Evolutionary conservation across 2,113 vertebrate species (phyloP).

Genomic region (Vulpes vulpes): DNA sequence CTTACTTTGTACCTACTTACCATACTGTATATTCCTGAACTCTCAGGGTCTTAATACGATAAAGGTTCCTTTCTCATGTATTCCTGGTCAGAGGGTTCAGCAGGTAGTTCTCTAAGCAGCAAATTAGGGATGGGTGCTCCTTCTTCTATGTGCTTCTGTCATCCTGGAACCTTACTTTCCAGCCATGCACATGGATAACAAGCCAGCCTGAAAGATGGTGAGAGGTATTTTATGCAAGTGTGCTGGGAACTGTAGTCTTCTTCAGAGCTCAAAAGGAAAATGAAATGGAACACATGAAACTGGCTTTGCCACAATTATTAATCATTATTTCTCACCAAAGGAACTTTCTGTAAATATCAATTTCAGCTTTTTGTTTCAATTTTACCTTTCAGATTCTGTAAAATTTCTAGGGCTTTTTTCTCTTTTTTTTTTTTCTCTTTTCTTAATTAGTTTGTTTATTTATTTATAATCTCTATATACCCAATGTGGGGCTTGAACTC

Average conservation of each 20-base stretch:
- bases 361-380: slow-evolving; percentile 8
- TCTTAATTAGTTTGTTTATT: no score
- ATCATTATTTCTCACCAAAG: background rate
- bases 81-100: background rate
- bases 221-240: background rate
- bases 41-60: background rate
- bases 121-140: background rate
- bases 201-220: background rate
- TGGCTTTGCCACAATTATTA: background rate
- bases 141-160: background rate
- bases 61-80: background rate
- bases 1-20: background rate
- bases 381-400: background rate
- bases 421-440: no score
- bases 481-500: no score
- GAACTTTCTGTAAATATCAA: background rate
- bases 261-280: background rate
- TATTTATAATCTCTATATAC: no score
- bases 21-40: background rate
- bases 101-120: background rate
- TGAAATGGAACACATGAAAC: background rate
- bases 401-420: no score
- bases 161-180: background rate
- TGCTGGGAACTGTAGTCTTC: background rate
- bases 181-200: background rate